phyloP scores from a whole-genome alignment of 2,113 vertebrate species.

The Psammodynastes pulverulentus region DNA sequence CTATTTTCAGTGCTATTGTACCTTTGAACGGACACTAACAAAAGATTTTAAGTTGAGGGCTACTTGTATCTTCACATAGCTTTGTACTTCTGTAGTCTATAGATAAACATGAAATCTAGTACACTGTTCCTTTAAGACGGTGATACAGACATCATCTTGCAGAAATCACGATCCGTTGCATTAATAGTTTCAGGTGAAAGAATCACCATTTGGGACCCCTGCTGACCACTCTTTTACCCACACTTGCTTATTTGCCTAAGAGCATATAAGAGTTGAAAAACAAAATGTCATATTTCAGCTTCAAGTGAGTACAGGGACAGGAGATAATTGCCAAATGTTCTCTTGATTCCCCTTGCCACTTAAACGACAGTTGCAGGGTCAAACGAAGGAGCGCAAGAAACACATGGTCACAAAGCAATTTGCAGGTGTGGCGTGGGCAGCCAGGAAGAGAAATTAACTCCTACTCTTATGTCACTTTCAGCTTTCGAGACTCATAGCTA shows the following conservation, averaged over 20 bases:
- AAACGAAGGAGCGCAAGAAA: background rate
- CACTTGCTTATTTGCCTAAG: background rate
- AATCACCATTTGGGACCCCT: background rate
- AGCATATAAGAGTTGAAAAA: background rate
- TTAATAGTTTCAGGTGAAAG: background rate
- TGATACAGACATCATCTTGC: background rate
- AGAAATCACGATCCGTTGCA: background rate
- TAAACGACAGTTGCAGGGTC: background rate
- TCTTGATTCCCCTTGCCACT: background rate
- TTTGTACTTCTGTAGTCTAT: background rate
- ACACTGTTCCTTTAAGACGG: background rate
- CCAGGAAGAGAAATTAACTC: background rate
- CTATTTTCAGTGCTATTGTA: background rate
- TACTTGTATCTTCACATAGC: background rate
- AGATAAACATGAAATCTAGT: background rate
- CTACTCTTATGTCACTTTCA: background rate
- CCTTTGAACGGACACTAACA: background rate
- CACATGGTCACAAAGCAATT: background rate
- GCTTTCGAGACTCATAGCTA: background rate
- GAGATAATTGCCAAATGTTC: background rate
- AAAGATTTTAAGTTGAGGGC: too few species aligned
- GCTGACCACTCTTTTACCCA: too few species aligned
- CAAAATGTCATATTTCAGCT: background rate
- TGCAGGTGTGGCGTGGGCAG: background rate
- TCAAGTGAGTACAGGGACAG: background rate